Evolutionary conservation across 2,888 invertebrate genomes (phyloP), one percentile per base, ranked within the genome.

Genomic region (Cosmorhoe ocellata): DNA sequence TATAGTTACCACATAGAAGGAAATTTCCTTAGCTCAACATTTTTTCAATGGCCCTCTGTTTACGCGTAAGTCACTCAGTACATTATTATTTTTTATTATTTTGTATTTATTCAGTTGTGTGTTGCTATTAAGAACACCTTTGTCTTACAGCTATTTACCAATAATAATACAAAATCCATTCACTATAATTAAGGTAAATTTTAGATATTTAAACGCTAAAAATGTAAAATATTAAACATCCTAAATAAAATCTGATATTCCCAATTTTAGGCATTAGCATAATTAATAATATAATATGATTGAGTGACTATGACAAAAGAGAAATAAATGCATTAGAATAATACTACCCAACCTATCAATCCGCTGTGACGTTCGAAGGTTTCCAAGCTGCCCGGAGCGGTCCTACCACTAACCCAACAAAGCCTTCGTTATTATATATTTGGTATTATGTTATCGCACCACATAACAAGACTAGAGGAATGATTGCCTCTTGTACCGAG

Each of bases 171-270:
- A 89, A 89, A 89, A 90, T 90, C 86, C 87, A 83, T 89, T 86
- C 72, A 85, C 87, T 89, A 89, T 87, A 89, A 87, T 89, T 88
- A 90, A 87, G 89, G 88, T 90, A 89, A 89, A 89, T 89, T 89
- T 90, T 89, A 88, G 88, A 87, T 88, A 88, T 87, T 89, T 89
- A 88, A 88, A 84, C 83, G 84, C 89, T 89, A 89, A 87, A 52
- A 88, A 90, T 89, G 89, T 90, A 90, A 88, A 89, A 88, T 89
- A 89, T 88, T 84, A 89, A 84, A 88, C 88, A 81, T 90, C 88
- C 88, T 90, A 89, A 90, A 90, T 90, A 90, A 90, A 90, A 88
- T 90, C 90, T 90, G 90, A 90, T 89, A 90, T 89, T 86, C 88
- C 88, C 59, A 89, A 88, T 86, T 87, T 85, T 89, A 90, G 89